Conservation (phyloP, 2,113 vertebrate genomes). For the Odontesthes bonariensis region DNA sequence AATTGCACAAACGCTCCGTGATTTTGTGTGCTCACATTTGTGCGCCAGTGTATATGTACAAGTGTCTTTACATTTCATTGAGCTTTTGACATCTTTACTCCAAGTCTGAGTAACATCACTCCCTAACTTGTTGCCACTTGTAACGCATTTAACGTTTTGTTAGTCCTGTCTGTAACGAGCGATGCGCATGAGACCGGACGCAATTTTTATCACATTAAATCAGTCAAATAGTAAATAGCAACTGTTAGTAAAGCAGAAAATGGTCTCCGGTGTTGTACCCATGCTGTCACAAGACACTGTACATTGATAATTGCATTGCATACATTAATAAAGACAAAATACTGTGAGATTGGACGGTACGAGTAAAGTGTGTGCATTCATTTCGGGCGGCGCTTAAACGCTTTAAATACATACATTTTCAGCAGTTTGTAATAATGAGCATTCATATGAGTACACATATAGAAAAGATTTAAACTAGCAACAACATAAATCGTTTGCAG, state of each 20-base stretch:
- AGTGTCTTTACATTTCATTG: conserved; percentile 3
- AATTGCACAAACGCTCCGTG: conserved; percentile 13
- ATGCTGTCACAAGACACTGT: background rate
- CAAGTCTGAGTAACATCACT: conserved; percentile 2
- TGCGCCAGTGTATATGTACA: background rate
- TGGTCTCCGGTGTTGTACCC: background rate
- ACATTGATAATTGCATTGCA: background rate
- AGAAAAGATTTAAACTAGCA: background rate
- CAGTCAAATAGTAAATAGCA: background rate
- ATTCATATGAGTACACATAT: background rate
- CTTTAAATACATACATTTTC: background rate
- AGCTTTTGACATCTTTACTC: background rate
- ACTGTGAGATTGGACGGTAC: background rate
- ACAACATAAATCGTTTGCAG: background rate
- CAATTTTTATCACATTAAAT: background rate
- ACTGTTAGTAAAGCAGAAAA: background rate
- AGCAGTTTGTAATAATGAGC: background rate
- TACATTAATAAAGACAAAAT: conserved; percentile 1
- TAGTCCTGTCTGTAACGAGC: conserved; percentile 16
- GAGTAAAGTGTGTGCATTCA: conserved; percentile 4
- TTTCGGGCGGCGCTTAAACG: background rate
- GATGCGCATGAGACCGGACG: background rate
- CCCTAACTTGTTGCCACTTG: conserved; percentile 76
- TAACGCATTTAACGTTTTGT: conserved; percentile 32
- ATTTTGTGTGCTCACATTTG: background rate